These are phyloP conservation scores for Eulemur rufifrons DNA, from an alignment of 2,113 vertebrate species.

Conservation along the genomic window DNA sequence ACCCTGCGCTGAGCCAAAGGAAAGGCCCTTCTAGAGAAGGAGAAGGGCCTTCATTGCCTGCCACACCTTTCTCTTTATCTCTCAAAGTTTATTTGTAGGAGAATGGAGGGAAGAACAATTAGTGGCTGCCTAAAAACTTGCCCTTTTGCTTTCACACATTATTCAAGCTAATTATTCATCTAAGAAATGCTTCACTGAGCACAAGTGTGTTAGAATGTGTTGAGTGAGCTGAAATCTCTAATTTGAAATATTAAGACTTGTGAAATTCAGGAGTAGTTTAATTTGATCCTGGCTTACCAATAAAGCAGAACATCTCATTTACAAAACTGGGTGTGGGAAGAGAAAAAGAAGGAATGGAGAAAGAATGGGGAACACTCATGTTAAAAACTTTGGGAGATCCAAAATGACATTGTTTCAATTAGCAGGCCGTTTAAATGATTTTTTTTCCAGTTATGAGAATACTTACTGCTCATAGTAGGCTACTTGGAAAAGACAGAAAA, in stretches of 20 bases:
- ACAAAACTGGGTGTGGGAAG: constrained; percentile 18
- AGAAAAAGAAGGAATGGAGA: background rate
- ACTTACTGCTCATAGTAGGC: background rate
- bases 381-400: background rate
- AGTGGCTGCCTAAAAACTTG: background rate
- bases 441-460: background rate
- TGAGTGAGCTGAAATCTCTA: constrained; percentile 50
- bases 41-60: background rate
- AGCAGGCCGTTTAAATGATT: background rate
- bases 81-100: background rate
- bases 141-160: background rate
- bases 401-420: constrained; percentile 7
- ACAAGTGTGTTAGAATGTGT: constrained; percentile 34
- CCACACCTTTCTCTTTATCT: background rate
- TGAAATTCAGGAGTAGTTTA: constrained; percentile 57
- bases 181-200: constrained; percentile 41
- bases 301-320: constrained; percentile 37
- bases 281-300: constrained; percentile 42
- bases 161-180: constrained; percentile 56
- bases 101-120: background rate
- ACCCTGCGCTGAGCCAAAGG: background rate
- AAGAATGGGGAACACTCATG: background rate
- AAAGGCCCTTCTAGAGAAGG: background rate
- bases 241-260: constrained; percentile 56
- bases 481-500: constrained; percentile 17